Evolutionary conservation across 2,888 invertebrate species (phyloP).

Genomic region (Tetheella fluctuosa): DNA sequence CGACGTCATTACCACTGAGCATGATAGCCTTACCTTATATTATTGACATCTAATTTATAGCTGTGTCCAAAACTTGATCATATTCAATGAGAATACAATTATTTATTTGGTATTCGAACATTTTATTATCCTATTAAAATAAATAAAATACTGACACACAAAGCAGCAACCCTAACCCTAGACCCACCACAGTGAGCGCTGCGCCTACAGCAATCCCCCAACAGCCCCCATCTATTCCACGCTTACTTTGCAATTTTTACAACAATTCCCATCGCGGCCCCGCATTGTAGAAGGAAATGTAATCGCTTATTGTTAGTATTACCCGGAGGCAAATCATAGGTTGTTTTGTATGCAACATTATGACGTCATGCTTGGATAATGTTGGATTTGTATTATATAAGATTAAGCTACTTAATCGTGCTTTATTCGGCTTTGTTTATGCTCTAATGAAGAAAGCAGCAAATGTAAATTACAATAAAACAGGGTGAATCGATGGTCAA

Average conservation of each 20-base stretch:
- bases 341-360: neutral
- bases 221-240: constrained; percentile 35
- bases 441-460: neutral
- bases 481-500: too few species aligned
- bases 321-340: constrained; percentile 9
- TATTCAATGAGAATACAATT: too few species aligned
- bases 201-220: constrained; percentile 40
- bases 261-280: neutral
- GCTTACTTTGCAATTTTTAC: constrained; percentile 23
- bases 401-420: neutral
- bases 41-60: too few species aligned
- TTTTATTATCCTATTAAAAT: too few species aligned
- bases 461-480: too few species aligned
- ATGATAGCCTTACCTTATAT: too few species aligned
- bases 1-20: too few species aligned
- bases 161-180: constrained; percentile 18
- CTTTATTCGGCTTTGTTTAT: neutral
- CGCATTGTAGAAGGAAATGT: neutral
- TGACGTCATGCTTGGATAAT: neutral
- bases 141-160: neutral
- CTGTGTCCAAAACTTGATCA: too few species aligned
- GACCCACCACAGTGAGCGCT: constrained; percentile 47
- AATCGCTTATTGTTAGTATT: constrained; percentile 17
- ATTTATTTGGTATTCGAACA: too few species aligned
- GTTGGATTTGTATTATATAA: neutral